These are phyloP conservation scores for Teleiodes luculella DNA, from an alignment of 2,888 invertebrate species.

Conservation along the genomic window DNA sequence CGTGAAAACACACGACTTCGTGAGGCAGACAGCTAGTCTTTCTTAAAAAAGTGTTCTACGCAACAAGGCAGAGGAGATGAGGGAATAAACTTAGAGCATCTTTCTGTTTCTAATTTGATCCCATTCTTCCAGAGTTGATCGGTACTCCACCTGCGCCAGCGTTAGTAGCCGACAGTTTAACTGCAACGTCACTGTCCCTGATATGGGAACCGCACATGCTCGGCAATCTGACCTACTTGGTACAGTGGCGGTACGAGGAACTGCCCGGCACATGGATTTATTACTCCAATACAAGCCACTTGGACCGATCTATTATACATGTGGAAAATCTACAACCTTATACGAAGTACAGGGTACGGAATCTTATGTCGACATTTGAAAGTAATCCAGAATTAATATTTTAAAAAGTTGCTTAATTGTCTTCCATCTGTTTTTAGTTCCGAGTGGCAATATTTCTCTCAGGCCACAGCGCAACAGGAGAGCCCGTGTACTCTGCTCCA, in stretches of 20 bases:
- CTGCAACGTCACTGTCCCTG: slow-evolving; percentile 87
- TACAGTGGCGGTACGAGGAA: slow-evolving; percentile 88
- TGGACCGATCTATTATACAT: slow-evolving; percentile 81
- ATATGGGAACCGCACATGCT: slow-evolving; percentile 84
- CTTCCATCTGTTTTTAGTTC: slow-evolving; percentile 81
- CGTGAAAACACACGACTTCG: no score
- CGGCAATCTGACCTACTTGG: slow-evolving; percentile 79
- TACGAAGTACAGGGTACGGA: slow-evolving; percentile 90
- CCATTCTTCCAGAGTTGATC: slow-evolving; percentile 75
- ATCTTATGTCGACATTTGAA: no score
- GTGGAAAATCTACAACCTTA: slow-evolving; percentile 91
- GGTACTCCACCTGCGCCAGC: slow-evolving; percentile 86
- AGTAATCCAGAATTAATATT: slow-evolving; percentile 10
- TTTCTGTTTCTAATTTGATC: no score
- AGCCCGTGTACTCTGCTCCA: slow-evolving; percentile 85
- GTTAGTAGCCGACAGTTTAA: slow-evolving; percentile 86
- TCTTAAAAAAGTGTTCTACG: no score
- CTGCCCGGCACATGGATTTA: slow-evolving; percentile 88
- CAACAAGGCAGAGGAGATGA: no score
- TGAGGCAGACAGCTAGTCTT: no score
- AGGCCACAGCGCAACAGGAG: slow-evolving; percentile 81
- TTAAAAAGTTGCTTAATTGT: not conserved
- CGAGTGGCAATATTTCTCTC: slow-evolving; percentile 90
- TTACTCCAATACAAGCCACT: slow-evolving; percentile 85
- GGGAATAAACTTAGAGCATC: no score